Percentiles rank a stretch among this genome's conserved stretches.
Evolutionary conservation across 2,113 vertebrate species (phyloP).

Genomic region (Sakesphorus luctuosus): DNA sequence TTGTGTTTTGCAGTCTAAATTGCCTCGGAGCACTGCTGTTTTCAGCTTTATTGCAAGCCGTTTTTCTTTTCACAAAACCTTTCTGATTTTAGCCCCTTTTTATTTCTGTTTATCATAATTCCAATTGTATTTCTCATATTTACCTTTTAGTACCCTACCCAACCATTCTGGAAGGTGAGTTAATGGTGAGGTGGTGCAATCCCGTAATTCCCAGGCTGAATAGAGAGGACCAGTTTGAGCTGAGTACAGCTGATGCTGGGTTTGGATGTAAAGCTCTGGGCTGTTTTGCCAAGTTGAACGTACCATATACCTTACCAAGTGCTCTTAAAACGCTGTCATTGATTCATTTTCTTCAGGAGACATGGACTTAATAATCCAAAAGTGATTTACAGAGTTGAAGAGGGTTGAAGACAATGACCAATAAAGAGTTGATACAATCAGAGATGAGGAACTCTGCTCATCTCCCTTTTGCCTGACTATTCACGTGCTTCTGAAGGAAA

Average conservation of each 20-base stretch:
- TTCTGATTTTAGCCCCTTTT: constrained; percentile 90
- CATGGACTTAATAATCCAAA: not conserved
- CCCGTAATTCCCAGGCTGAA: not conserved
- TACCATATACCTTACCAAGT: not conserved
- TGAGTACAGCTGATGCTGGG: not conserved
- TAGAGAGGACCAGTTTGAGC: not conserved
- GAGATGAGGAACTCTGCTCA: not conserved
- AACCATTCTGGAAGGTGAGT: not conserved
- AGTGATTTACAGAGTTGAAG: not conserved
- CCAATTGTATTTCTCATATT: constrained; percentile 81
- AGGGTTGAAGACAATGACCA: not conserved
- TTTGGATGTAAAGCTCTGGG: constrained; percentile 2
- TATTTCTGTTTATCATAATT: constrained; percentile 89
- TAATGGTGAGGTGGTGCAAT: not conserved
- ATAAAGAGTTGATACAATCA: not conserved
- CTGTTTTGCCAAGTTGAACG: not conserved
- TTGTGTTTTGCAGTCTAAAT: constrained; percentile 99
- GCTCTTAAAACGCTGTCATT: not conserved
- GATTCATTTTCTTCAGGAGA: not conserved
- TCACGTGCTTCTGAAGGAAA: not conserved
- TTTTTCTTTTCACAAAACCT: constrained; percentile 95
- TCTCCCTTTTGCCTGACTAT: not conserved
- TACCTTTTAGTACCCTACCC: constrained; percentile 75
- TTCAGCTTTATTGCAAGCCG: constrained; percentile 98
- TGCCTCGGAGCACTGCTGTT: constrained; percentile 98